Evolutionary conservation across 2,113 vertebrate genomes (phyloP).

Genomic region (Callocephalon fimbriatum): DNA sequence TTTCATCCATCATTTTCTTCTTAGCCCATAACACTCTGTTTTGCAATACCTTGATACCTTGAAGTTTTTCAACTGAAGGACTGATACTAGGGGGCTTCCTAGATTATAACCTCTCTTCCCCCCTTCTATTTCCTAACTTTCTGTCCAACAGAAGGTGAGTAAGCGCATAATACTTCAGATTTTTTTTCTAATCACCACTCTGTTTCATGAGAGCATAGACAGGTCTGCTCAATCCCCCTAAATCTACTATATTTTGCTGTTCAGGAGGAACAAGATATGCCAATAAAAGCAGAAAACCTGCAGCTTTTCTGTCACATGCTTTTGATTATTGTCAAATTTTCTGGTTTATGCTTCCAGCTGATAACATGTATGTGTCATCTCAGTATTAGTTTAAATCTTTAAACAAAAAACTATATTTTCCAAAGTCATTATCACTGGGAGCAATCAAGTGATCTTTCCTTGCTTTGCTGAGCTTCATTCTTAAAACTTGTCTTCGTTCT

Average conservation of each 20-base stretch:
- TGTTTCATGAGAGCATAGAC: constrained; percentile 71
- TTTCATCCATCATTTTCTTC: constrained; percentile 71
- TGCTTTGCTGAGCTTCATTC: constrained; percentile 97
- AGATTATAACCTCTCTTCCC: constrained; percentile 47
- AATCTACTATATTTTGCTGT: constrained; percentile 80
- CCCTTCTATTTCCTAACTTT: constrained; percentile 60
- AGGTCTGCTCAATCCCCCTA: constrained; percentile 72
- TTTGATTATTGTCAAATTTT: constrained; percentile 76
- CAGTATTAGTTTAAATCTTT: constrained; percentile 94
- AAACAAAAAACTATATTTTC: constrained; percentile 99
- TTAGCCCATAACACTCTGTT: constrained; percentile 43
- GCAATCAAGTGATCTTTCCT: constrained; percentile 97
- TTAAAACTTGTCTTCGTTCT: constrained; percentile 92
- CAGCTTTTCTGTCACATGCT: constrained; percentile 78
- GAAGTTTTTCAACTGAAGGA: constrained; percentile 68
- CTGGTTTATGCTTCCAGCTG: constrained; percentile 79
- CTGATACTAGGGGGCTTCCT: constrained; percentile 60
- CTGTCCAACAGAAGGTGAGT: constrained; percentile 77
- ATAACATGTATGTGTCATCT: constrained; percentile 71
- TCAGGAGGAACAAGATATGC: constrained; percentile 76
- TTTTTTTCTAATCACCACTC: constrained; percentile 61
- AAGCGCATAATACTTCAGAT: constrained; percentile 64
- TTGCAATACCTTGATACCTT: constrained; percentile 54
- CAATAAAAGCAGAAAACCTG: constrained; percentile 82
- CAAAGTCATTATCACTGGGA: constrained; percentile 99